Conservation (phyloP, 2,888 invertebrate species). For the Sphaeridia pumilis region DNA sequence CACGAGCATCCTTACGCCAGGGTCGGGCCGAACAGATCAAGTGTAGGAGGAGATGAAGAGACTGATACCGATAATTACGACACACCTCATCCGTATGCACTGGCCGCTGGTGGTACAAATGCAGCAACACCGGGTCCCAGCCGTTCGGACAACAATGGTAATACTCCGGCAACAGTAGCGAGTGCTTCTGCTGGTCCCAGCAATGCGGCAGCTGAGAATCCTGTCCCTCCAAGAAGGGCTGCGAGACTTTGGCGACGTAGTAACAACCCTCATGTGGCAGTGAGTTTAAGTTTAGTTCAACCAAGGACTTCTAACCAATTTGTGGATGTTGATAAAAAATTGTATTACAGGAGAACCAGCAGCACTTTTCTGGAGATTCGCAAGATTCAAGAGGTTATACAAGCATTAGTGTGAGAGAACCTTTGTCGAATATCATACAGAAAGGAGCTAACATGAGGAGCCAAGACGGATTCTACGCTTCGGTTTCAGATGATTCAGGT, state of each 20-base stretch:
- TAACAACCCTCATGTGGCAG: slow-evolving; percentile 18
- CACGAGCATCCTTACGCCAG: slow-evolving; percentile 40
- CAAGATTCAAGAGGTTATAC: slow-evolving; percentile 83
- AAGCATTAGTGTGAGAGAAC: slow-evolving; percentile 80
- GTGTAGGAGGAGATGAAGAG: slow-evolving; percentile 15
- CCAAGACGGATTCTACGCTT: slow-evolving; percentile 50
- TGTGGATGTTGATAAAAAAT: not conserved
- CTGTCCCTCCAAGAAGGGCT: slow-evolving; percentile 33
- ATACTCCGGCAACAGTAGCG: not conserved
- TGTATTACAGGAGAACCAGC: slow-evolving; percentile 24
- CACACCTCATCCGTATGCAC: slow-evolving; percentile 30
- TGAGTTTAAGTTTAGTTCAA: not conserved
- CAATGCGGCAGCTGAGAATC: slow-evolving; percentile 16
- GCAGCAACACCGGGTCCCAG: no score
- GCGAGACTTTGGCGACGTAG: slow-evolving; percentile 29
- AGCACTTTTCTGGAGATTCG: slow-evolving; percentile 78
- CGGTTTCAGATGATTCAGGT: slow-evolving; percentile 84
- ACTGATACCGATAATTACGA: slow-evolving; percentile 37
- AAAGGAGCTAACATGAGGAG: slow-evolving; percentile 40
- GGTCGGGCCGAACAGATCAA: slow-evolving; percentile 28
- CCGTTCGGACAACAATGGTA: not conserved
- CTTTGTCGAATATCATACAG: slow-evolving; percentile 55
- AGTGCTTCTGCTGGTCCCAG: not conserved
- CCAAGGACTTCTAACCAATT: not conserved
- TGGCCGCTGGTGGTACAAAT: not conserved